Conservation (phyloP, 2,888 invertebrate species). For the Noctua comes region DNA sequence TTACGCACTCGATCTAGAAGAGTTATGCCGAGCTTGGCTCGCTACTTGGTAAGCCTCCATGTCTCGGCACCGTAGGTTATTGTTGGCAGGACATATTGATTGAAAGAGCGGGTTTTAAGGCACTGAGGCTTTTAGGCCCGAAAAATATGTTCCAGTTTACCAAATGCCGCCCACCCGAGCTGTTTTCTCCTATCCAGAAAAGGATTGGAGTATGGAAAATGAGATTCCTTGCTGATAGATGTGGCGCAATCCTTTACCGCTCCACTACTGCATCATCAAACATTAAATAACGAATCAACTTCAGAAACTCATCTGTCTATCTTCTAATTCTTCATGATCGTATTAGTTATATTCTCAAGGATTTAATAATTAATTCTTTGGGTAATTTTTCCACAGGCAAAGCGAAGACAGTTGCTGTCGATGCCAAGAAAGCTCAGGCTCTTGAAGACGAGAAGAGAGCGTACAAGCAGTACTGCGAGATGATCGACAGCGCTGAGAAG, state of each 20-base stretch:
- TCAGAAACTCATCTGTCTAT: not conserved
- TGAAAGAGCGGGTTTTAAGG: no score
- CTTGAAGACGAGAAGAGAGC: conserved; percentile 35
- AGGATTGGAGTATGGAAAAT: no score
- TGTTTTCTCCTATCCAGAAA: no score
- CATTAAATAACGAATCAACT: not conserved
- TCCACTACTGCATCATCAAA: not conserved
- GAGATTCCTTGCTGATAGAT: no score
- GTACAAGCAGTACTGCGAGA: conserved; percentile 29
- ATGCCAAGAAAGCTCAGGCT: conserved; percentile 1
- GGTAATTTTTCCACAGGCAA: not conserved
- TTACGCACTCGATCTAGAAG: no score
- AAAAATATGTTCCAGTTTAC: no score
- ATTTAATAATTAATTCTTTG: not conserved
- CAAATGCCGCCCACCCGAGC: no score
- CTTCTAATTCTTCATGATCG: not conserved
- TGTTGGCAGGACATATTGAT: no score
- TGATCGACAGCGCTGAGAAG: conserved; percentile 34
- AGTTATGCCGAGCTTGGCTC: no score
- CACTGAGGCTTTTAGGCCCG: no score
- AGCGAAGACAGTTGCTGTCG: not conserved
- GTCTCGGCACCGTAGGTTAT: no score
- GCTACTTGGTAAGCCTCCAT: no score
- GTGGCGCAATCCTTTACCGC: not conserved
- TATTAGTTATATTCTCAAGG: not conserved